Conservation (phyloP, 1,140 invertebrate species). For the Parasteatoda tepidariorum region DNA sequence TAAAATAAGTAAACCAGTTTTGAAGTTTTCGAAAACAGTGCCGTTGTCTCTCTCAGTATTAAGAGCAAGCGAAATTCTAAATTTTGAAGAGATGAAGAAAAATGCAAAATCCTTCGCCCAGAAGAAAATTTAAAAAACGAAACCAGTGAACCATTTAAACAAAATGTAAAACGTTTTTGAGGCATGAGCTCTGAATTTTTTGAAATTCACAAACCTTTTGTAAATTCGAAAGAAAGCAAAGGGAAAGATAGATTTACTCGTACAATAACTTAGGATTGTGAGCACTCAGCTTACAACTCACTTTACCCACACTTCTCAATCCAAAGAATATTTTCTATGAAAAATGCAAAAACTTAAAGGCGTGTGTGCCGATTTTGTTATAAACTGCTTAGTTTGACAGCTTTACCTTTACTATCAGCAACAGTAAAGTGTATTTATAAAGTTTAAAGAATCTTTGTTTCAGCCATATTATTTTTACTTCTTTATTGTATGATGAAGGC, state of each 20-base stretch:
- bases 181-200: conserved; percentile 53
- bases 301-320: background rate
- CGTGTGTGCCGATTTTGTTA: background rate
- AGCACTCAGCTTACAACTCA: background rate
- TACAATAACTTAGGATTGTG: conserved; percentile 49
- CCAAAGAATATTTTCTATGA: background rate
- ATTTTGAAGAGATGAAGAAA: conserved; percentile 28
- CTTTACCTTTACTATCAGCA: background rate
- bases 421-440: too few relatives aligned
- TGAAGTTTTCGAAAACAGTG: too few relatives aligned
- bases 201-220: conserved; percentile 51
- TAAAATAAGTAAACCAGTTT: too few relatives aligned
- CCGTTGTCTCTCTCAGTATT: background rate
- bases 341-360: background rate
- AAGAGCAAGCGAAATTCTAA: conserved; percentile 30
- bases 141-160: conserved; percentile 46
- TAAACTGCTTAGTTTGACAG: background rate
- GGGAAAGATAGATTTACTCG: conserved; percentile 31
- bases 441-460: too few relatives aligned
- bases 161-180: conserved; percentile 55
- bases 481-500: too few relatives aligned
- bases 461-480: too few relatives aligned
- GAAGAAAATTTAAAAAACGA: conserved; percentile 47
- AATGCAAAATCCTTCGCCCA: conserved; percentile 17
- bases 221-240: conserved; percentile 23